phyloP scores from a whole-genome alignment of 1,140 invertebrate genomes.

The Leptinotarsa texana region DNA sequence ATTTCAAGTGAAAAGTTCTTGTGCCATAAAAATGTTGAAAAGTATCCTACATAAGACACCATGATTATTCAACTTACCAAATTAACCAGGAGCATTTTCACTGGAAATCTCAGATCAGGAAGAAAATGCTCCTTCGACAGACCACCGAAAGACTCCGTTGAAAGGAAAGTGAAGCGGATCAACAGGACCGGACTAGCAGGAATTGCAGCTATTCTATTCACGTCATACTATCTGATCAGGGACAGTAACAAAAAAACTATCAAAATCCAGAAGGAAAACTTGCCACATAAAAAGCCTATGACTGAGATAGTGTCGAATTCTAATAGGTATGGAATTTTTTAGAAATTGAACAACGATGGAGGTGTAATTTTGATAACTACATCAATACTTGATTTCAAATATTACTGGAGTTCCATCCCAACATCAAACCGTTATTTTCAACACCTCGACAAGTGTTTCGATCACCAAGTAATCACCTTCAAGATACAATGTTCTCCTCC shows the following conservation, averaged over 20 bases:
- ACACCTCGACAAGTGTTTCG: no score
- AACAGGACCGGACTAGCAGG: slow-evolving; percentile 19
- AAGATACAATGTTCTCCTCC: no score
- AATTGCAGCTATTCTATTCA: slow-evolving; percentile 26
- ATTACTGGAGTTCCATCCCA: no score
- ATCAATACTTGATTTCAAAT: no score
- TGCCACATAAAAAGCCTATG: neutral
- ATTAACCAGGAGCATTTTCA: no score
- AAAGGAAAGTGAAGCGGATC: slow-evolving; percentile 25
- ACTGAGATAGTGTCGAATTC: neutral
- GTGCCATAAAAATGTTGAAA: no score
- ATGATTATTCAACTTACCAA: no score
- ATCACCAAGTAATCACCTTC: no score
- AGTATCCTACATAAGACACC: no score
- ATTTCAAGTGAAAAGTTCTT: neutral
- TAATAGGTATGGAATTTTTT: neutral
- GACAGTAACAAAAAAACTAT: neutral
- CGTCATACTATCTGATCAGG: slow-evolving; percentile 31
- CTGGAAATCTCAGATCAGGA: neutral
- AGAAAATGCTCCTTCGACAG: slow-evolving; percentile 15
- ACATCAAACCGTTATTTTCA: no score
- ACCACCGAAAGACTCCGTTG: neutral
- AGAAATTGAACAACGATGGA: no score
- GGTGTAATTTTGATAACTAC: no score
- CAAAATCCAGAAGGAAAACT: neutral